Evolutionary conservation across 2,888 invertebrate species (phyloP).

Genomic region (Acheta domesticus): DNA sequence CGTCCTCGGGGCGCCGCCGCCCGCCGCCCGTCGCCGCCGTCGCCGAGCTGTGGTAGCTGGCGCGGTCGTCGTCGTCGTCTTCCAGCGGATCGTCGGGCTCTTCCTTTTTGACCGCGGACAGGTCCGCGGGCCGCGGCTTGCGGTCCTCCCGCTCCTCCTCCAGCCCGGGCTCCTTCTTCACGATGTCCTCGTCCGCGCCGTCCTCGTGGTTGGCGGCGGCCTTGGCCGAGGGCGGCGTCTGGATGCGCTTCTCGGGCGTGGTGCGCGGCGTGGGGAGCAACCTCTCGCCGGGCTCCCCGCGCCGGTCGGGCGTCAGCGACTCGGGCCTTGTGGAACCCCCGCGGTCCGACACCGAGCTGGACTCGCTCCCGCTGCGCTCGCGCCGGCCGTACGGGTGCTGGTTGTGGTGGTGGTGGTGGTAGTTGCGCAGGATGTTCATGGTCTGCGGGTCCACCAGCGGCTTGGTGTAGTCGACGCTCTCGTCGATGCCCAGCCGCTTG

Average conservation of each 20-base stretch:
- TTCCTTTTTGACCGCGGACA: slow-evolving; percentile 56
- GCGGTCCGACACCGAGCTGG: slow-evolving; percentile 81
- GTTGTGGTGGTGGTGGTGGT: slow-evolving; percentile 56
- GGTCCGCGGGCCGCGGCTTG: not conserved
- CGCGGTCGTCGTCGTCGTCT: slow-evolving; percentile 49
- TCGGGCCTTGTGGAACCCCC: slow-evolving; percentile 72
- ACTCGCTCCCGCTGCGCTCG: slow-evolving; percentile 83
- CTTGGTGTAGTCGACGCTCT: slow-evolving; percentile 89
- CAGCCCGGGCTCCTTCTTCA: slow-evolving; percentile 52
- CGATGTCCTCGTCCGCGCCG: slow-evolving; percentile 51
- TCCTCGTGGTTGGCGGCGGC: slow-evolving; percentile 48
- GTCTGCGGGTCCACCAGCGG: slow-evolving; percentile 85
- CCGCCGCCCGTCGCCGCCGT: slow-evolving; percentile 42
- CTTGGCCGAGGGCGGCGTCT: slow-evolving; percentile 58
- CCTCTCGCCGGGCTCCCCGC: slow-evolving; percentile 55
- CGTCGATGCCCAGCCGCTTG: slow-evolving; percentile 87
- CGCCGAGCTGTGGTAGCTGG: slow-evolving; percentile 44
- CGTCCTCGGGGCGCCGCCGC: slow-evolving; percentile 45
- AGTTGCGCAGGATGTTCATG: slow-evolving; percentile 76
- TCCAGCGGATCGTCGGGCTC: slow-evolving; percentile 54
- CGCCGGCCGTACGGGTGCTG: slow-evolving; percentile 55
- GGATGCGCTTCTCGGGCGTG: slow-evolving; percentile 65
- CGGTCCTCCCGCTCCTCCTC: slow-evolving; percentile 42
- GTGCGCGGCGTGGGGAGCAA: slow-evolving; percentile 59
- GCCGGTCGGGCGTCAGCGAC: slow-evolving; percentile 76